Evolutionary conservation across 2,888 invertebrate genomes (phyloP).

Genomic region (Melangyna quadrimaculata): DNA sequence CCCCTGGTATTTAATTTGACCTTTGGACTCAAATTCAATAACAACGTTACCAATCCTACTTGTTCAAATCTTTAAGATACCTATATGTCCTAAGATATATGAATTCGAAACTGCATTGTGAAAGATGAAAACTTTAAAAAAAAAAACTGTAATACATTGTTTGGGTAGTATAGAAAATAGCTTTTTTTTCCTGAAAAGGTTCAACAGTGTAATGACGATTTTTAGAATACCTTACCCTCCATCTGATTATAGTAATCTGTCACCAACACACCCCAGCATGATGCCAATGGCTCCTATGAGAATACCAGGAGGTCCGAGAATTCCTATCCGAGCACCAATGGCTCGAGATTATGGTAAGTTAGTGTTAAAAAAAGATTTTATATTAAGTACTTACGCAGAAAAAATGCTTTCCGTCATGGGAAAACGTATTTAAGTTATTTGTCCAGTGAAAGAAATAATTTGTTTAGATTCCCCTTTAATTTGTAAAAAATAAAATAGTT

Average conservation of each 20-base stretch:
- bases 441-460: background rate
- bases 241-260: constrained; percentile 81
- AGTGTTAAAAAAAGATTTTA: constrained; percentile 43
- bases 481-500: background rate
- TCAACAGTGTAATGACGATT: constrained; percentile 31
- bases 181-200: background rate
- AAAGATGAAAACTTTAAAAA: too few relatives aligned
- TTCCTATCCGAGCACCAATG: constrained; percentile 84
- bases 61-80: too few relatives aligned
- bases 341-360: constrained; percentile 95
- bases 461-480: constrained; percentile 13
- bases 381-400: constrained; percentile 41
- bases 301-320: constrained; percentile 82
- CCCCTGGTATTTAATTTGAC: too few relatives aligned
- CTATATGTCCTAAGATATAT: too few relatives aligned
- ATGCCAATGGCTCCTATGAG: constrained; percentile 86
- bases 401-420: constrained; percentile 22
- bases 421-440: constrained; percentile 32
- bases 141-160: background rate
- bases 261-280: constrained; percentile 88
- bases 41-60: too few relatives aligned
- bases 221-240: constrained; percentile 51
- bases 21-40: too few relatives aligned
- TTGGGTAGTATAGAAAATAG: background rate
- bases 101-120: too few relatives aligned